These are phyloP conservation scores for Vultur gryphus DNA, from an alignment of 2,797 vertebrate genomes.

Conservation along the genomic window DNA sequence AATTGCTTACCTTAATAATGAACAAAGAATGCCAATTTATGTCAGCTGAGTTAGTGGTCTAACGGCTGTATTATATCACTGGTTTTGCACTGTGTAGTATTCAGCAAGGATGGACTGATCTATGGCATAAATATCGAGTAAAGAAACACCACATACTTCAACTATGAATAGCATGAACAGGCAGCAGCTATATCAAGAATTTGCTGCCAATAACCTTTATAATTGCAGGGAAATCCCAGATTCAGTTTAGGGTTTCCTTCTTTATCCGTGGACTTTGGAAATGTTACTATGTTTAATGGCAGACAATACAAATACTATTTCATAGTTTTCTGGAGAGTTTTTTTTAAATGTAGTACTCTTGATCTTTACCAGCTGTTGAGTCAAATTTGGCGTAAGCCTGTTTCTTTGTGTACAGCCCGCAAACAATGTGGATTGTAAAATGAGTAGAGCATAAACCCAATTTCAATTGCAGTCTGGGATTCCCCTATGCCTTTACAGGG, in stretches of 20 bases:
- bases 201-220: background rate
- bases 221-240: conserved; percentile 34
- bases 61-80: background rate
- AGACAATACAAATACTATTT: background rate
- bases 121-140: background rate
- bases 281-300: background rate
- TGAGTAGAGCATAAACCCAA: background rate
- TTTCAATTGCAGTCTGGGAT: conserved; percentile 41
- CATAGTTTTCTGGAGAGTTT: background rate
- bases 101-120: background rate
- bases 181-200: background rate
- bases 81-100: background rate
- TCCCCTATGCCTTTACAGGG: conserved; percentile 15
- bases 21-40: background rate
- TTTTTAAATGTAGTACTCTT: background rate
- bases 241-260: conserved; percentile 10
- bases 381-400: background rate
- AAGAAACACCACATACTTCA: background rate
- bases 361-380: conserved; percentile 15
- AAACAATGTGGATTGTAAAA: conserved; percentile 33
- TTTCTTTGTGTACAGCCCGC: conserved; percentile 11
- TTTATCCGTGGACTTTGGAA: background rate
- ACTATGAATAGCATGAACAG: background rate
- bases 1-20: background rate
- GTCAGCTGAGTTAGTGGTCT: background rate